Evolutionary conservation across 2,888 invertebrate species (phyloP).

Genomic region (Phytoseiulus persimilis): DNA sequence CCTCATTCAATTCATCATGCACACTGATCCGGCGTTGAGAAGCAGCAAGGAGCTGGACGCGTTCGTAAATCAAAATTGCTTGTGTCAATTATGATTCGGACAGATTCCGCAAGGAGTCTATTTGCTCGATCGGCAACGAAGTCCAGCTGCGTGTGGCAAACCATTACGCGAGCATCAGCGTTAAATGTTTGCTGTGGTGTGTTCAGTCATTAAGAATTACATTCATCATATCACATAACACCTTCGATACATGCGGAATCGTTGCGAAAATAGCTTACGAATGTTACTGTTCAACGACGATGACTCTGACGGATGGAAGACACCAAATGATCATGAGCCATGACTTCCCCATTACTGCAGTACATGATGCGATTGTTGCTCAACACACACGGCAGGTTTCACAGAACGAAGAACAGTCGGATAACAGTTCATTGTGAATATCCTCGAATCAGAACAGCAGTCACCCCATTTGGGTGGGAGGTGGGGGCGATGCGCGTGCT

Average conservation of each 20-base stretch:
- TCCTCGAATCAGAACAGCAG: too few relatives aligned
- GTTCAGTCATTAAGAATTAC: neutral
- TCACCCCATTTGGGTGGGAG: too few relatives aligned
- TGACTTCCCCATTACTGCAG: neutral
- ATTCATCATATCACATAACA: neutral
- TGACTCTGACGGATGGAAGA: neutral
- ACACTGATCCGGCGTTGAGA: too few relatives aligned
- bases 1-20: neutral
- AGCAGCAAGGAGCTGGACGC: too few relatives aligned
- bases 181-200: neutral
- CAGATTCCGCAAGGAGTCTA: neutral
- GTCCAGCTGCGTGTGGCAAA: neutral
- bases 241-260: neutral
- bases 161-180: neutral
- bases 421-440: too few relatives aligned
- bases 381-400: too few relatives aligned
- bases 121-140: neutral
- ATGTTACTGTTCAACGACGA: neutral
- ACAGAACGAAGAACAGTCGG: too few relatives aligned
- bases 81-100: neutral
- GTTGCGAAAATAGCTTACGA: neutral
- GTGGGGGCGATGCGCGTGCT: too few relatives aligned
- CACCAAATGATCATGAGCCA: neutral
- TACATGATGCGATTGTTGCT: too few relatives aligned
- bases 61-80: neutral